These are phyloP conservation scores for Leucophenga montana DNA, from an alignment of 2,888 invertebrate genomes.

Conservation along the genomic window DNA sequence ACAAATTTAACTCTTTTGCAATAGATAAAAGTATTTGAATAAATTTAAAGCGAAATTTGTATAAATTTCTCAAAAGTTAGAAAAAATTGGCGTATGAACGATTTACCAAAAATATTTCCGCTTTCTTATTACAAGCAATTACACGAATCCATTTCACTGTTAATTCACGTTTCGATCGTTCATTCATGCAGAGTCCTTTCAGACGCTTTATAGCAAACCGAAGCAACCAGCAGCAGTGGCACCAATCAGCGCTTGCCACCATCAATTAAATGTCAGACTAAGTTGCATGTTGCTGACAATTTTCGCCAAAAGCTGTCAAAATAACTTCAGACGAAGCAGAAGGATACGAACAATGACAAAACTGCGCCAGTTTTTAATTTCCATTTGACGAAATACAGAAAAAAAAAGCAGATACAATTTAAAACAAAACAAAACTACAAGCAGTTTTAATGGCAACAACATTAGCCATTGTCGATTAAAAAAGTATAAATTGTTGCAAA, in stretches of 20 bases:
- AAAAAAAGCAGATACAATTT: too few species aligned
- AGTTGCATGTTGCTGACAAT: constrained; percentile 28
- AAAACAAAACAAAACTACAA: background rate
- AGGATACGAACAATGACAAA: background rate
- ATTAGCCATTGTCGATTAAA: constrained; percentile 5
- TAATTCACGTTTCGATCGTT: background rate
- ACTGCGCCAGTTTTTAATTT: background rate
- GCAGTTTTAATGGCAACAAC: background rate
- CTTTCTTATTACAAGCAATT: background rate
- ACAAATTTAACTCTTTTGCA: too few species aligned
- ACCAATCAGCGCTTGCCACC: constrained; percentile 70
- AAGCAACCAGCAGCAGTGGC: constrained; percentile 35
- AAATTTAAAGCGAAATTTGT: too few species aligned
- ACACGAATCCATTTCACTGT: background rate
- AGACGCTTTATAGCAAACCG: background rate
- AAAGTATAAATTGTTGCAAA: background rate
- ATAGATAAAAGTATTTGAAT: too few species aligned
- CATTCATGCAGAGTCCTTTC: background rate
- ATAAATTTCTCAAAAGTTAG: background rate
- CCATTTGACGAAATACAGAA: constrained; percentile 5
- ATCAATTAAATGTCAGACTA: constrained; percentile 62
- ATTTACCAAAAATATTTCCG: background rate
- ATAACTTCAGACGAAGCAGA: background rate
- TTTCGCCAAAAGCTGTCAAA: constrained; percentile 2
- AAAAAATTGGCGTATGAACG: background rate